A percentile compares a stretch with the other conserved stretches of the same genome.
Evolutionary conservation across 64 coral and sea anemone species (phyloP).

Genomic region (Stichodactyla mertensii): DNA sequence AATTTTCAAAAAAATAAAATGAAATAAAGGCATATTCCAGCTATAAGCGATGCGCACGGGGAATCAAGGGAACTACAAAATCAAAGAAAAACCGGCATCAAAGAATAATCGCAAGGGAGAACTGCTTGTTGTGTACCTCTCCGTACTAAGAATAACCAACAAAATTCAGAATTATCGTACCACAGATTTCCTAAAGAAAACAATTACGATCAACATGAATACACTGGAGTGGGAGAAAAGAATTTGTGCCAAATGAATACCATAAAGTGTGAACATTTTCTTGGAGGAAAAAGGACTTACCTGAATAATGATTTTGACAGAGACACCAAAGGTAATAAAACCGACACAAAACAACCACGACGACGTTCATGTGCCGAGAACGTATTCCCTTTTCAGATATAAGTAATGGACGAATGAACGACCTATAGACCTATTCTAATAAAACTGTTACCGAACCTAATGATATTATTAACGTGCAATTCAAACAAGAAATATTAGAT

Average conservation of each 20-base stretch:
- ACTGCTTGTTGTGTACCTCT: constrained; percentile 55
- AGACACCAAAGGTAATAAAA: not conserved
- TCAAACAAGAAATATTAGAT: too few relatives aligned
- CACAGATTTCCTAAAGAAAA: constrained; percentile 67
- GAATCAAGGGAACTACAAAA: too few relatives aligned
- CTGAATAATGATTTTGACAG: not conserved
- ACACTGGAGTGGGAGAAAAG: constrained; percentile 25
- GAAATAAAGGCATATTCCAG: too few relatives aligned
- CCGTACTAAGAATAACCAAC: constrained; percentile 35
- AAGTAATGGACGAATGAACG: too few relatives aligned
- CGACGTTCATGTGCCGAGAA: not conserved
- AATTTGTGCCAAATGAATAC: constrained; percentile 40
- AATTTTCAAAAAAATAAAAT: too few relatives aligned
- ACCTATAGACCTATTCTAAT: too few relatives aligned
- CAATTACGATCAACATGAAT: constrained; percentile 31
- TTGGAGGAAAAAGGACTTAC: constrained; percentile 5
- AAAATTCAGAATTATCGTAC: constrained; percentile 48
- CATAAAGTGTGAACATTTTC: constrained; percentile 59
- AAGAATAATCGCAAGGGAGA: not conserved
- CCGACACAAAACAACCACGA: not conserved
- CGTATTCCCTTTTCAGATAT: not conserved
- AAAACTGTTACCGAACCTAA: too few relatives aligned
- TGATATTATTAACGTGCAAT: too few relatives aligned
- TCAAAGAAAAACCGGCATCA: not conserved
- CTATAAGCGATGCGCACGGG: too few relatives aligned